Evolutionary conservation across 2,113 vertebrate species (phyloP).

Genomic region (chimpanzee (Pan troglodytes)): NHGRI_mPanTro3-v2.1_pri NC_072404.2:39855501-39856000

Average conservation of each 20-base stretch:
- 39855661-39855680: neutral
- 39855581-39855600: too few species aligned
- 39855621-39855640: neutral
- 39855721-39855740: neutral
- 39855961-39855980: neutral
- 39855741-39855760: neutral
- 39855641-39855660: neutral
- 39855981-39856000: neutral
- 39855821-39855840: neutral
- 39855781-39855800: too few species aligned
- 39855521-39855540: neutral
- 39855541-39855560: neutral
- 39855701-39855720: neutral
- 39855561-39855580: neutral
- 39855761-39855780: neutral
- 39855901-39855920: fast-evolving
- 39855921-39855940: fast-evolving
- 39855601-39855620: neutral
- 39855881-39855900: neutral
- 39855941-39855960: neutral
- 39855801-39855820: neutral
- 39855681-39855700: neutral
- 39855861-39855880: neutral
- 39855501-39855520: fast-evolving
- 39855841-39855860: neutral